These are phyloP conservation scores for Cossypha heuglini DNA, from an alignment of 2,797 vertebrate species.

Conservation along the genomic window DNA sequence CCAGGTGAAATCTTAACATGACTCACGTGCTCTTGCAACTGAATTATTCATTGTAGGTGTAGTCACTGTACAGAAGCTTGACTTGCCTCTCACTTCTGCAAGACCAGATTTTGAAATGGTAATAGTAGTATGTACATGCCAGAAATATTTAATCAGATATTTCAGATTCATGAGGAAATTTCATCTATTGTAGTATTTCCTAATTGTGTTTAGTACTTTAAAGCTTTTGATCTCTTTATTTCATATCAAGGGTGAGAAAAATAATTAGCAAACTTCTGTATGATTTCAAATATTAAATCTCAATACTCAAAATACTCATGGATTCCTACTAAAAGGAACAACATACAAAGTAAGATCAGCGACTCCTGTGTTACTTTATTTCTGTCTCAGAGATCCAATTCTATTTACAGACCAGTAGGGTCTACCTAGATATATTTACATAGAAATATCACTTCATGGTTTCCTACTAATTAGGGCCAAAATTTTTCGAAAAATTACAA, in stretches of 20 bases:
- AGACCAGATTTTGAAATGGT: constrained; percentile 51
- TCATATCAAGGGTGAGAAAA: background rate
- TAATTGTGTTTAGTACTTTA: background rate
- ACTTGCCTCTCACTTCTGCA: constrained; percentile 43
- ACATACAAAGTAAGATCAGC: background rate
- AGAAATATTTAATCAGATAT: constrained; percentile 55
- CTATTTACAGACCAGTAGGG: background rate
- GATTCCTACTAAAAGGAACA: background rate
- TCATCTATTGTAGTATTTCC: background rate
- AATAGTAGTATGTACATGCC: constrained; percentile 17
- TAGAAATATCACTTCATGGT: background rate
- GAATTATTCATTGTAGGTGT: constrained; percentile 53
- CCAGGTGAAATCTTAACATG: constrained; percentile 1
- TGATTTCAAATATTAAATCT: background rate
- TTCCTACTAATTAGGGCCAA: background rate
- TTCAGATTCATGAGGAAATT: constrained; percentile 41
- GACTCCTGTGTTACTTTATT: background rate
- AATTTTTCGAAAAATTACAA: background rate
- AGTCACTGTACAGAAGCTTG: constrained; percentile 13
- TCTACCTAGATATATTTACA: background rate
- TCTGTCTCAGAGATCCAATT: background rate
- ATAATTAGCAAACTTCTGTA: background rate
- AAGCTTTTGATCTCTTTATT: constrained; percentile 15
- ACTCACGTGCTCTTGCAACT: constrained; percentile 47
- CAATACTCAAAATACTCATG: background rate